Evolutionary conservation across 2,797 vertebrate genomes (phyloP).

Genomic region (Luscinia luscinia): DNA sequence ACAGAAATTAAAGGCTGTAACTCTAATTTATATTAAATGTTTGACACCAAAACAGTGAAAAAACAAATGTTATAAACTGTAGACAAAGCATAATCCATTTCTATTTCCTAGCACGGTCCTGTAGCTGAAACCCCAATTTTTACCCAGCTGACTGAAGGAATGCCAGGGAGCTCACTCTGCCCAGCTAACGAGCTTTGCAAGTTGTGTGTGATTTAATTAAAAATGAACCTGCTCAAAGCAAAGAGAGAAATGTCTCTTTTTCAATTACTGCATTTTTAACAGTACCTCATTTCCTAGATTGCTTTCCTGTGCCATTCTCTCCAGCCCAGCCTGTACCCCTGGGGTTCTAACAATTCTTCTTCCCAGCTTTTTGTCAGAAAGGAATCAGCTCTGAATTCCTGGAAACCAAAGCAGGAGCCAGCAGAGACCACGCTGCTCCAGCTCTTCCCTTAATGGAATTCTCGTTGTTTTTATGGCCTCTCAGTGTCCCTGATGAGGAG

Average conservation of each 20-base stretch:
- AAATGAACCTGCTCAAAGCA: background rate
- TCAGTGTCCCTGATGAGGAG: background rate
- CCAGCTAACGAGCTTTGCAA: background rate
- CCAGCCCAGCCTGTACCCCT: background rate
- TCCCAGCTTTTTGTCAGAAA: background rate
- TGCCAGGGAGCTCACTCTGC: background rate
- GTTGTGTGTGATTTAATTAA: background rate
- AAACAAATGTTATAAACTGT: accelerated
- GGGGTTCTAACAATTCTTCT: background rate
- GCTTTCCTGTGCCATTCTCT: background rate
- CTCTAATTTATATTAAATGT: background rate
- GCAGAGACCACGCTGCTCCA: background rate
- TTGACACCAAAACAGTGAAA: background rate
- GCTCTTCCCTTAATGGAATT: background rate
- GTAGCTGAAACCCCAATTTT: background rate
- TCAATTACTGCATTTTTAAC: background rate
- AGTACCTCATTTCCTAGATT: background rate
- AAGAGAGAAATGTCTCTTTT: background rate
- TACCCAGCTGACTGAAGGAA: background rate
- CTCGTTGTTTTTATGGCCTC: background rate
- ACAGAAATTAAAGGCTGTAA: background rate
- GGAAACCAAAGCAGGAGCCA: background rate
- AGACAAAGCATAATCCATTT: background rate
- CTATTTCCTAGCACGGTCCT: background rate
- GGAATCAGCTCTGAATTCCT: background rate